A percentile compares a stretch with the other conserved stretches of the same genome.
Conservation (phyloP, 1,140 invertebrate genomes). For the Drosophila rufa region DNA sequence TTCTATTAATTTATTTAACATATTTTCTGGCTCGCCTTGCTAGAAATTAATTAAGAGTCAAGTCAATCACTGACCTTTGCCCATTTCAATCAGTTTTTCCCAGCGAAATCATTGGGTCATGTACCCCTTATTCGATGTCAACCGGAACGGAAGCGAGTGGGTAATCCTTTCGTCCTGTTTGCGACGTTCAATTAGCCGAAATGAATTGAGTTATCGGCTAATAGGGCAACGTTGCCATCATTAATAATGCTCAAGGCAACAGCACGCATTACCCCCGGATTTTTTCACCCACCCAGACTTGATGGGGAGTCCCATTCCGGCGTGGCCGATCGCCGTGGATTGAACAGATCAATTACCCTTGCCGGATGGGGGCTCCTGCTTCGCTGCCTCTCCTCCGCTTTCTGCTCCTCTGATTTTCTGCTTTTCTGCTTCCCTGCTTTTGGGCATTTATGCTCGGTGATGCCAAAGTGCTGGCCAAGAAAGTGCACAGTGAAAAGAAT, state of each 20-base stretch:
- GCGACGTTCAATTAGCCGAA: constrained; percentile 67
- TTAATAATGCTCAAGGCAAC: constrained; percentile 71
- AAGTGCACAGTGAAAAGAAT: not conserved
- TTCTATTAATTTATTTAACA: constrained; percentile 1
- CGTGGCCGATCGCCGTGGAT: constrained; percentile 65
- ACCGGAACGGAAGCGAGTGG: constrained; percentile 29
- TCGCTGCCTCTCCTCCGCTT: not conserved
- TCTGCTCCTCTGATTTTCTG: constrained; percentile 15
- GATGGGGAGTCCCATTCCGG: constrained; percentile 71
- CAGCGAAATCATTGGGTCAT: constrained; percentile 4
- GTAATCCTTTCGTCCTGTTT: constrained; percentile 47
- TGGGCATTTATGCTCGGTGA: not conserved
- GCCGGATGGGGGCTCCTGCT: constrained; percentile 32
- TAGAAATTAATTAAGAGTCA: not conserved
- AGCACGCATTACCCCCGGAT: constrained; percentile 1
- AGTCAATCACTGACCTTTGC: constrained; percentile 14
- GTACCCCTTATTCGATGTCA: not conserved
- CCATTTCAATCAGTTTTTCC: constrained; percentile 1
- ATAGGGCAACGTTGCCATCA: constrained; percentile 70
- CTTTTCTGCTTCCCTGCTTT: constrained; percentile 10
- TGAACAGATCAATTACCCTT: constrained; percentile 79
- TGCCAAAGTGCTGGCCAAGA: constrained; percentile 12
- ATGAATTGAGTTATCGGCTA: constrained; percentile 79
- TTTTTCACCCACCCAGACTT: constrained; percentile 8
- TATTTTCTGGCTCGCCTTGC: no score